Conservation (phyloP, 1,140 invertebrate genomes). For the Pseudomyrmex pallidus region DNA sequence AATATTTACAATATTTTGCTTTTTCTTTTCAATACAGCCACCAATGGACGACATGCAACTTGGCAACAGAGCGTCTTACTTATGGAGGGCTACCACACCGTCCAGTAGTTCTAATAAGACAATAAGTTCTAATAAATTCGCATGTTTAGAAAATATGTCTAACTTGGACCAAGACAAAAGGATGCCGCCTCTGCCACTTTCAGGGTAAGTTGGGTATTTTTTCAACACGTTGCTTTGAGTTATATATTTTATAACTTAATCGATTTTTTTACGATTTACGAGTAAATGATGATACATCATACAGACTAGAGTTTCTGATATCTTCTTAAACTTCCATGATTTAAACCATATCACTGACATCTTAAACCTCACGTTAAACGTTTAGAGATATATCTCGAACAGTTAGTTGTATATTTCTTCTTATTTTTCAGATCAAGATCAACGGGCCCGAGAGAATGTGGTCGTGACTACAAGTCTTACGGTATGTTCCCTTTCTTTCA, state of each 20-base stretch:
- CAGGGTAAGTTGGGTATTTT: slow-evolving; percentile 78
- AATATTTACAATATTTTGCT: background rate
- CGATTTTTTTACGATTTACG: background rate
- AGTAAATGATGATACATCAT: slow-evolving; percentile 73
- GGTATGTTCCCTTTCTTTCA: slow-evolving; percentile 71
- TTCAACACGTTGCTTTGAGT: slow-evolving; percentile 6
- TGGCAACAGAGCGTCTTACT: slow-evolving; percentile 81
- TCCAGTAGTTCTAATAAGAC: slow-evolving; percentile 68
- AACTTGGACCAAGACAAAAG: slow-evolving; percentile 82
- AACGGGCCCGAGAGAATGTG: slow-evolving; percentile 81
- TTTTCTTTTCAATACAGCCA: slow-evolving; percentile 73
- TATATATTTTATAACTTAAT: background rate
- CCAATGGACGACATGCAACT: slow-evolving; percentile 83
- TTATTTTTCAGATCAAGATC: slow-evolving; percentile 80
- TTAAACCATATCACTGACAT: slow-evolving; percentile 69
- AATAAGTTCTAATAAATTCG: slow-evolving; percentile 83
- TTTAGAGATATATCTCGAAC: background rate
- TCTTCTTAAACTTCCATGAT: slow-evolving; percentile 75
- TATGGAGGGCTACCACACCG: slow-evolving; percentile 72
- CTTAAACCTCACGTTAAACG: background rate
- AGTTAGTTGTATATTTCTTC: slow-evolving; percentile 30
- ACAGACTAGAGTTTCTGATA: slow-evolving; percentile 82
- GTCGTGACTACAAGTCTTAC: slow-evolving; percentile 81
- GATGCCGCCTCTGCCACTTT: slow-evolving; percentile 73
- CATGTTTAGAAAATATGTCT: slow-evolving; percentile 81